A percentile compares a stretch with the other conserved stretches of the same genome.
These are phyloP conservation scores for Oreocharis arfaki DNA, from an alignment of 2,113 vertebrate genomes.

Conservation along the genomic window DNA sequence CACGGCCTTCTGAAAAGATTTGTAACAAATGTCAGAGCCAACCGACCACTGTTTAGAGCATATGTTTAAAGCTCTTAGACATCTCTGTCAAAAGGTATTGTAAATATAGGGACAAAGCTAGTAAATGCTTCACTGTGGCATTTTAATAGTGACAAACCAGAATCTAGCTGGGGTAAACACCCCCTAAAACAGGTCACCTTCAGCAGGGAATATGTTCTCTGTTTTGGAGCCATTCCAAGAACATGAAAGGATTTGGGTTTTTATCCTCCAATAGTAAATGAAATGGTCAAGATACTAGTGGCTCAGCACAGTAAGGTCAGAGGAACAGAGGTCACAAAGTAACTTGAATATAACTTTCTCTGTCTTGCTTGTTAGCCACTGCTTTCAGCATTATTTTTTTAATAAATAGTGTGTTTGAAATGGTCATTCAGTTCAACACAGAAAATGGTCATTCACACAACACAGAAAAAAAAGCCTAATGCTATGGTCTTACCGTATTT, in stretches of 20 bases:
- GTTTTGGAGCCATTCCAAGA: neutral
- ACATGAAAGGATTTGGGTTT: neutral
- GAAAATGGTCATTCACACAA: neutral
- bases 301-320: neutral
- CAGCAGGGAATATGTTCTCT: neutral
- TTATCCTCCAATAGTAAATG: neutral
- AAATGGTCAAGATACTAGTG: neutral
- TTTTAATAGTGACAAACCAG: neutral
- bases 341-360: neutral
- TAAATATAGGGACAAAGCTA: constrained; percentile 58
- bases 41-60: constrained; percentile 47
- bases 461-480: neutral
- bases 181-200: neutral
- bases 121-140: neutral
- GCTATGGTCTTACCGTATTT: neutral
- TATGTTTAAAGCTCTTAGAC: constrained; percentile 59
- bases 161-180: neutral
- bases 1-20: constrained; percentile 55
- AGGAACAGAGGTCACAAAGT: neutral
- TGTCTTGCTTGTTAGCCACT: neutral
- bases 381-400: no score
- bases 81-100: constrained; percentile 68
- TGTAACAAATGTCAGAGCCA: constrained; percentile 56
- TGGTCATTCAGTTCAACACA: neutral
- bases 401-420: neutral